Conservation (phyloP, 2,888 invertebrate species). For the Morpho deidamia region DNA sequence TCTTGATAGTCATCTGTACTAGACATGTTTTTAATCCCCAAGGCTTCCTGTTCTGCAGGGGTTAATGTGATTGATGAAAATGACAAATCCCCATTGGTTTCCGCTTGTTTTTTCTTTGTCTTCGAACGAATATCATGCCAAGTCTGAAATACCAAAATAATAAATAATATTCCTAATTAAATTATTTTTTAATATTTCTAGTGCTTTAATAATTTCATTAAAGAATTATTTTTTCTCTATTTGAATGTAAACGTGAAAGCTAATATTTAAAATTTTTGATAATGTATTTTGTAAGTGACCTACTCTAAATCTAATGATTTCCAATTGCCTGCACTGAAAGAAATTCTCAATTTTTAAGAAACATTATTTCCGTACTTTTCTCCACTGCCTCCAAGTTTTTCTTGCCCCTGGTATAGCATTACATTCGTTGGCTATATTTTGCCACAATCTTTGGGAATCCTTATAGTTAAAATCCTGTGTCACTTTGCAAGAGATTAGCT, state of each 20-base stretch:
- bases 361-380: slow-evolving; percentile 44
- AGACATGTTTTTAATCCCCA: slow-evolving; percentile 47
- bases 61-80: slow-evolving; percentile 41
- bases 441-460: slow-evolving; percentile 59
- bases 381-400: slow-evolving; percentile 69
- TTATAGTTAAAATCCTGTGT: slow-evolving; percentile 50
- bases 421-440: slow-evolving; percentile 54
- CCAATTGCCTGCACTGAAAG: not conserved
- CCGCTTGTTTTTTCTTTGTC: slow-evolving; percentile 46
- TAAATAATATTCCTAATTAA: too few species aligned
- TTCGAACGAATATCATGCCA: slow-evolving; percentile 66
- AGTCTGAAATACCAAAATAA: slow-evolving; percentile 44
- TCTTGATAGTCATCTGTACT: slow-evolving; percentile 40
- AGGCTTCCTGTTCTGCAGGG: slow-evolving; percentile 47
- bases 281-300: too few species aligned
- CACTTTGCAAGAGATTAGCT: slow-evolving; percentile 52
- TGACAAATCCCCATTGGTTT: slow-evolving; percentile 42
- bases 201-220: too few species aligned
- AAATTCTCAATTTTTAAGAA: not conserved
- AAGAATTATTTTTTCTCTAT: too few species aligned
- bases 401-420: slow-evolving; percentile 59
- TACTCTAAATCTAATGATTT: not conserved
- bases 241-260: too few species aligned
- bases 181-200: too few species aligned
- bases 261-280: too few species aligned